phyloP scores from a whole-genome alignment of 2,113 vertebrate species.

The Paratilapia polleni region DNA sequence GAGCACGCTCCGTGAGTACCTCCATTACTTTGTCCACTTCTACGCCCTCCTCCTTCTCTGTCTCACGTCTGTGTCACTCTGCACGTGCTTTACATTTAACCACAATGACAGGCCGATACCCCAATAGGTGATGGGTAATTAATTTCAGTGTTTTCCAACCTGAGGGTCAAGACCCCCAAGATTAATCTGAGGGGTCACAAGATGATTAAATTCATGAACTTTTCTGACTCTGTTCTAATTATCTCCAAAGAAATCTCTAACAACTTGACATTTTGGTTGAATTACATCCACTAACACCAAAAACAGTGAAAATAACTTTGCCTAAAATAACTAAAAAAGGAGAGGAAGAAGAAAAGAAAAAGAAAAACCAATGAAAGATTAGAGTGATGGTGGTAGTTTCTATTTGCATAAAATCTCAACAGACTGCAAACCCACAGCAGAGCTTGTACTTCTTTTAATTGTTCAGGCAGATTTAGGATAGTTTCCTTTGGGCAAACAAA shows the following conservation, averaged over 20 bases:
- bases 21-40: constrained; percentile 1
- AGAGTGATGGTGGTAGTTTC: too few relatives aligned
- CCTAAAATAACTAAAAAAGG: too few relatives aligned
- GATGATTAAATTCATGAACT: not conserved
- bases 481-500: too few relatives aligned
- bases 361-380: too few relatives aligned
- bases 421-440: too few relatives aligned
- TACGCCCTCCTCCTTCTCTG: not conserved
- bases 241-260: not conserved
- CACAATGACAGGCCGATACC: not conserved
- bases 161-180: not conserved
- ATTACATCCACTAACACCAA: not conserved
- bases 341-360: too few relatives aligned
- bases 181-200: not conserved
- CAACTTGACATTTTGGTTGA: not conserved
- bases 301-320: too few relatives aligned
- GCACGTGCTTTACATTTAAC: not conserved
- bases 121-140: not conserved
- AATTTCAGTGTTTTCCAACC: not conserved
- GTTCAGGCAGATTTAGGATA: too few relatives aligned
- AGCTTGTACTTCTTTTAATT: too few relatives aligned
- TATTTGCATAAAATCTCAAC: too few relatives aligned
- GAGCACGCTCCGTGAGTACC: not conserved
- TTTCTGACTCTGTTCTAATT: not conserved
- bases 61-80: not conserved